Base-by-base conservation (phyloP, 2,113 vertebrate species). In the Anseranas semipalmata region DNA sequence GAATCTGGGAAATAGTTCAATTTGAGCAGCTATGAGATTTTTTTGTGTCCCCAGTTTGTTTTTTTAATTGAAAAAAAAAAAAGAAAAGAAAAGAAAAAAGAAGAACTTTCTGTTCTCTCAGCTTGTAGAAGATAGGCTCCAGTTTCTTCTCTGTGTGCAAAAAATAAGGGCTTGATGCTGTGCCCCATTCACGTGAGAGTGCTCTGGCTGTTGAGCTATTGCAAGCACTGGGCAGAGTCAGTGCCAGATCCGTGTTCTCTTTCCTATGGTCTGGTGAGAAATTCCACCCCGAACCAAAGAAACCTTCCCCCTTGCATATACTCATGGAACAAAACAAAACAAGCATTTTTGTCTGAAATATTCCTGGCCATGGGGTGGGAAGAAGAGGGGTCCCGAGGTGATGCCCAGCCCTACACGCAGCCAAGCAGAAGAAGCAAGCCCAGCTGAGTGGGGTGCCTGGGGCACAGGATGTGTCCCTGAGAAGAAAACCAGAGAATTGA, bases 41-140 rank as follows among this genome's bases (percentile, higher is more conserved):
- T 46, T 80, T 77, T 41, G 2, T 14, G 24, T 30, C 4, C 7
- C 2, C 8, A 13, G 1, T 28, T n/a, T 50, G 2, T 33, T 27
- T 11, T 28, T 55, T 83, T 13, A 45, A 32, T 52, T 56, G 15
- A 28, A 58, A 53, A 17, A 21, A 15, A 12, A 5, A 9, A 28
- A 58, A 37, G 15, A 5, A 11, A 8, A 20, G 10, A 15, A 0
- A 2, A 33, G 15, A 46, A 25, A 28, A 66, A 48, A 21, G 0
- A 59, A 55, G 12, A 50, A 0, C 2, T 6, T 66, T 67, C 43
- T 89, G 14, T 9, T 32, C 27, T 74, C 3, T 1, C 24, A 16
- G 4, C 3, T 87, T 78, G 4, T 46, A 18, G 43, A 52, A 65
- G 25, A 37, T 27, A 7, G 10, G 9, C 1, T 43, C 10, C 16